Evolutionary conservation across 1,140 invertebrate species (phyloP).

Genomic region (Dufourea novaeangliae): DNA sequence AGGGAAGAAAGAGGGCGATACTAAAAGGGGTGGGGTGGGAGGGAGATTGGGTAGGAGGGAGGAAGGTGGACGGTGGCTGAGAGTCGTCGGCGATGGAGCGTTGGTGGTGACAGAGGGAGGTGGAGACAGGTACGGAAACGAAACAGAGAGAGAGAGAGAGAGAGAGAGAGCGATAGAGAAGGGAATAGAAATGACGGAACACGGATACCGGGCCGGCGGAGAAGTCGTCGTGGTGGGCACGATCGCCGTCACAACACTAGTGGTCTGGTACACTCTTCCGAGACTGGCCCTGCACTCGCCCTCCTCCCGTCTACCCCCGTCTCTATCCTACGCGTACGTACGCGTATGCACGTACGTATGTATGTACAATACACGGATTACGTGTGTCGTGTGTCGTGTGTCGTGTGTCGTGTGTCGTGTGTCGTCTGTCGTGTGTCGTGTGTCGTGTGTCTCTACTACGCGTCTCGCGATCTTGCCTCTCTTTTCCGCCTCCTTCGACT

Average conservation of each 20-base stretch:
- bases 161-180: neutral
- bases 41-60: neutral
- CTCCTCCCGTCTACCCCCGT: conserved; percentile 20
- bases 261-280: conserved; percentile 68
- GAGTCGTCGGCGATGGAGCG: neutral
- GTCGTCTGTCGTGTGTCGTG: too few species aligned
- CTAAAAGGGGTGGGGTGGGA: too few species aligned
- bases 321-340: too few species aligned
- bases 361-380: conserved; percentile 25
- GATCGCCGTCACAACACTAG: conserved; percentile 78
- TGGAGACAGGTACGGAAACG: conserved; percentile 7
- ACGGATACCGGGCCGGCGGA: conserved; percentile 48
- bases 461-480: conserved; percentile 53
- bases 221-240: conserved; percentile 72
- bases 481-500: conserved; percentile 53
- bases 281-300: conserved; percentile 21
- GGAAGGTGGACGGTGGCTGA: neutral
- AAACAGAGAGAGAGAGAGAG: conserved; percentile 3
- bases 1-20: neutral
- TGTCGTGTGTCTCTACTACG: conserved; percentile 15
- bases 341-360: too few species aligned
- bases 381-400: too few species aligned
- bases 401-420: too few species aligned
- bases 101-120: neutral
- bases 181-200: conserved; percentile 46